Conservation (phyloP, 2,888 invertebrate species). For the Heliconius cydno region DNA sequence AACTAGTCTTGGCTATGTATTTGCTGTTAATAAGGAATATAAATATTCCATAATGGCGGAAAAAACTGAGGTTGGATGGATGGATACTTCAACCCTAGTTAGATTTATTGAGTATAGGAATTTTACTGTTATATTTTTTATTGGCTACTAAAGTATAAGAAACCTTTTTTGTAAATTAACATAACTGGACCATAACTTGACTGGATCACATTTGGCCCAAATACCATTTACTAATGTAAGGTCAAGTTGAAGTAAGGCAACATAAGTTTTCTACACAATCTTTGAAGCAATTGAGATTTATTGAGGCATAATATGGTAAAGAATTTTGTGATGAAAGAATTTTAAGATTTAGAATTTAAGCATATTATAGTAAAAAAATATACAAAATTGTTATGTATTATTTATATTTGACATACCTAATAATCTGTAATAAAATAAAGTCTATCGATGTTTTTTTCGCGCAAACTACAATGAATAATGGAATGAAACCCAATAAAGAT, state of each 20-base stretch:
- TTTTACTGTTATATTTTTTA: constrained; percentile 9
- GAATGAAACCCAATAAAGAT: no score
- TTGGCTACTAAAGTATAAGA: constrained; percentile 4
- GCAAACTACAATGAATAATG: no score
- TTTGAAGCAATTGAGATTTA: neutral
- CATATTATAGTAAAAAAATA: no score
- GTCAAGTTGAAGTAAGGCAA: neutral
- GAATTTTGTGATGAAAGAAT: neutral
- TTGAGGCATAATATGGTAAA: neutral
- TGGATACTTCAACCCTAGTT: constrained; percentile 9
- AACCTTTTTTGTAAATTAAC: constrained; percentile 14
- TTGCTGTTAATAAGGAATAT: neutral
- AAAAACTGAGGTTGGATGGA: neutral
- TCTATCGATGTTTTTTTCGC: no score
- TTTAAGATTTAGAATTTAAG: no score
- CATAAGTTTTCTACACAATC: neutral
- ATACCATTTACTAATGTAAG: constrained; percentile 13
- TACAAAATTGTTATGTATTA: no score
- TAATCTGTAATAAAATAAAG: no score
- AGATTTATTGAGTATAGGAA: constrained; percentile 4
- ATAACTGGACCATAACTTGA: constrained; percentile 11
- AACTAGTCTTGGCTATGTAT: neutral
- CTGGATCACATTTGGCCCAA: neutral
- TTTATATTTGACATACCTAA: no score
- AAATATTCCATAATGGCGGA: neutral